Percentiles rank a stretch among this genome's conserved stretches.
Conservation (phyloP, 2,888 invertebrate species). For the Auanema sp. region DNA sequence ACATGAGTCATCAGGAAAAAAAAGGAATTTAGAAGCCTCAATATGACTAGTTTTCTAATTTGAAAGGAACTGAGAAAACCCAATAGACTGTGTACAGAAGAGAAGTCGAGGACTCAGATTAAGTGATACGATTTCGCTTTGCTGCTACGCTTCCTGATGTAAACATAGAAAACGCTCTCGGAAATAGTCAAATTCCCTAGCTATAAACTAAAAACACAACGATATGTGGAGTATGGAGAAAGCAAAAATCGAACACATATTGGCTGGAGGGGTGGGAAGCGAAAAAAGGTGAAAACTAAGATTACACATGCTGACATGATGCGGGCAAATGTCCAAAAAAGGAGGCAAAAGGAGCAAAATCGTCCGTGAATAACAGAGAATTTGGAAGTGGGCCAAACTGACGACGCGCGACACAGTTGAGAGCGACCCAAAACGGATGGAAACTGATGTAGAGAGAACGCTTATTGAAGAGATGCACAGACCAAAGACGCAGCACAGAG, state of each 20-base stretch:
- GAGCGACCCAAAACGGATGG: slow-evolving; percentile 7
- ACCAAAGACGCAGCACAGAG: slow-evolving; percentile 2
- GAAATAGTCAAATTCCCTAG: too few species aligned
- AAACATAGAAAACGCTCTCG: too few species aligned
- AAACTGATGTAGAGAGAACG: slow-evolving; percentile 11
- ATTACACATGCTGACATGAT: too few species aligned
- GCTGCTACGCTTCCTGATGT: too few species aligned
- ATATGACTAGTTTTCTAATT: too few species aligned
- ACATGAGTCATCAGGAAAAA: too few species aligned
- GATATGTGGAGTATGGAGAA: slow-evolving; percentile 1
- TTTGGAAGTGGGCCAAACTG: slow-evolving; percentile 19
- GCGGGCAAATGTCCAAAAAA: slow-evolving; percentile 4
- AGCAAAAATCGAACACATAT: slow-evolving; percentile 5
- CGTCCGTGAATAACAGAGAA: slow-evolving; percentile 2
- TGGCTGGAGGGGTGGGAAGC: slow-evolving; percentile 5
- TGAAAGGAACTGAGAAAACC: too few species aligned
- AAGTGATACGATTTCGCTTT: too few species aligned
- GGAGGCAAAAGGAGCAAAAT: slow-evolving; percentile 5
- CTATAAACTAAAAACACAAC: slow-evolving; percentile 1
- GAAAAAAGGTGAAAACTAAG: slow-evolving; percentile 2
- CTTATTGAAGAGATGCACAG: slow-evolving; percentile 9
- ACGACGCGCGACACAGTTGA: slow-evolving; percentile 15
- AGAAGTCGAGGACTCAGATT: too few species aligned
- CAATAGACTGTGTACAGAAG: too few species aligned
- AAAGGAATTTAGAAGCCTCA: too few species aligned